These are phyloP conservation scores for Oreochromis spilurus DNA, from an alignment of 2,113 vertebrate species.

Conservation along the genomic window DNA sequence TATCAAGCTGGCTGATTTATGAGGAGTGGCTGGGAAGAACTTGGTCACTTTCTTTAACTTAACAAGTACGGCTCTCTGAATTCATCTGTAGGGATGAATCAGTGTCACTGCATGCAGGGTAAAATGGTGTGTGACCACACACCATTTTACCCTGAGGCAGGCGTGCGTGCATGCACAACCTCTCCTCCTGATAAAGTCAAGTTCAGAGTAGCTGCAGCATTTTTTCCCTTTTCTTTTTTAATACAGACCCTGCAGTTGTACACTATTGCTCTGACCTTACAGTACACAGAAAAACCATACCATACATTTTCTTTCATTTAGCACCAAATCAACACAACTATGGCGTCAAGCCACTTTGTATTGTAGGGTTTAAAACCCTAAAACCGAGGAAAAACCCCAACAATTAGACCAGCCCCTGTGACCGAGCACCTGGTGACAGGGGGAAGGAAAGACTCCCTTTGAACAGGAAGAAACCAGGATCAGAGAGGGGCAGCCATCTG, in stretches of 20 bases:
- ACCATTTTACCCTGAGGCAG: conserved; percentile 4
- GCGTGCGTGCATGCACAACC: background rate
- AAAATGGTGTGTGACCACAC: background rate
- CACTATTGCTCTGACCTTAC: background rate
- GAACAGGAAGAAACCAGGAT: background rate
- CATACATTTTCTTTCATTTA: background rate
- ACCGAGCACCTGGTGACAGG: background rate
- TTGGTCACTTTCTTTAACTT: background rate
- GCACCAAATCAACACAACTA: background rate
- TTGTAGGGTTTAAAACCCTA: background rate
- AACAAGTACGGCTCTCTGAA: background rate
- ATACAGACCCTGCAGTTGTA: background rate
- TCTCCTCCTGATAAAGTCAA: background rate
- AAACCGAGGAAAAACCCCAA: background rate
- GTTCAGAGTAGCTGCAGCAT: background rate
- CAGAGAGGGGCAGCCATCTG: background rate
- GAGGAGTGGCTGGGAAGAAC: background rate
- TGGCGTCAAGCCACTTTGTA: background rate
- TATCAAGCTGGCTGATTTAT: background rate
- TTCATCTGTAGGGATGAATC: conserved; percentile 37
- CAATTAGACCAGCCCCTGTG: background rate
- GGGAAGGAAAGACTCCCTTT: background rate
- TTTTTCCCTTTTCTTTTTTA: background rate
- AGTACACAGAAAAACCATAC: background rate
- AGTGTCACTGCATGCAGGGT: conserved; percentile 15